Conservation (phyloP, 2,888 invertebrate species). For the Notodonta dromedarius region DNA sequence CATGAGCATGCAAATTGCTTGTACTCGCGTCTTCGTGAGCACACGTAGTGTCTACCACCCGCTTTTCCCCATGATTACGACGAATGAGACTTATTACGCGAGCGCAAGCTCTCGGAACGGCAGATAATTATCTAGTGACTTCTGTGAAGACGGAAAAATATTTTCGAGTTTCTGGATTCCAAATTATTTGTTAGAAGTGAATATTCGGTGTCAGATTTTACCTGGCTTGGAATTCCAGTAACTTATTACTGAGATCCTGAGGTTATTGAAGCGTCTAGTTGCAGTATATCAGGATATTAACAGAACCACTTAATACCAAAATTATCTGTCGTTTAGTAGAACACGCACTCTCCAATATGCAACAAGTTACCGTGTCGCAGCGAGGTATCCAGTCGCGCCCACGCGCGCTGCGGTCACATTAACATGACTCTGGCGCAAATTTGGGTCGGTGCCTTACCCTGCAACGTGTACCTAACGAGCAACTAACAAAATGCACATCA, state of each 20-base stretch:
- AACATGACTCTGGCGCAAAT: constrained; percentile 24
- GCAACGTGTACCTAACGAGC: background rate
- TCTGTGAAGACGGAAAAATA: no score
- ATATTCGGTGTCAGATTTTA: no score
- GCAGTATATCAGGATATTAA: no score
- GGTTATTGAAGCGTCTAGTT: no score
- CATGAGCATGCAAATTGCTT: constrained; percentile 19
- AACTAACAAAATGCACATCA: constrained; percentile 2
- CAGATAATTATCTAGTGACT: no score
- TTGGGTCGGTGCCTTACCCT: constrained; percentile 25
- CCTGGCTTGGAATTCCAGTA: background rate
- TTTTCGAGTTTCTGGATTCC: no score
- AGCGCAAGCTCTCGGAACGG: no score
- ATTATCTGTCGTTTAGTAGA: no score
- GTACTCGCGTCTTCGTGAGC: constrained; percentile 1
- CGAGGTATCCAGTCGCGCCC: constrained; percentile 44
- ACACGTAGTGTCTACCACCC: background rate
- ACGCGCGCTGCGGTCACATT: constrained; percentile 41
- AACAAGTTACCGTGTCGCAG: constrained; percentile 14
- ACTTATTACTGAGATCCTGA: background rate
- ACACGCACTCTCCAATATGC: no score
- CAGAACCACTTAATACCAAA: no score
- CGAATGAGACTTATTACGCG: background rate
- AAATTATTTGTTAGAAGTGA: no score
- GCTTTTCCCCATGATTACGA: background rate